Evolutionary conservation across 2,797 vertebrate species (phyloP), one percentile per base, ranked within the genome.

Genomic region (Macropus fuliginosus): DNA sequence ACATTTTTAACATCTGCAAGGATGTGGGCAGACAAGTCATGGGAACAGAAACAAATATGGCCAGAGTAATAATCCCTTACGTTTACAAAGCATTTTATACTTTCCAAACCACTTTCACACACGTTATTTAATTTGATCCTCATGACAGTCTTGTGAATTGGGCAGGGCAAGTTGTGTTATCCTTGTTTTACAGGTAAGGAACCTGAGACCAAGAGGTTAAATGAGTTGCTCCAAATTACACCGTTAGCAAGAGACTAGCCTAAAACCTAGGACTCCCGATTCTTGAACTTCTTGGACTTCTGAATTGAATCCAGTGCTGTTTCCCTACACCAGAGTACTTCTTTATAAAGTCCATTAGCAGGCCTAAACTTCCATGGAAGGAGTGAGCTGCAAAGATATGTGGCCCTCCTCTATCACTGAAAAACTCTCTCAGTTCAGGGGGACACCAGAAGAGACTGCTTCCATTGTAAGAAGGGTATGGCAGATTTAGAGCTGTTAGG

Each of bases 1-100:
- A 92, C 92, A 92, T 96, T 97, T 97, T 93, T 96, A 97, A 97
- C 95, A 93, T 54, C 56, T 91, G 31, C 92, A 40, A 95, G 93
- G 96, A 94, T 93, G 92, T 66, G 91, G 59, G 56, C 55, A 97
- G 97, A 93, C 97, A 97, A 92, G 57, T 87, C 54, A 93, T 98
- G 56, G 95, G 94, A 93, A 94, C 91, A 94, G 97, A 97, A 91
- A 91, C 91, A 91, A 92, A 56, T 52, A 95, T 54, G 12, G 5
- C 6, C 95, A 93, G 92, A 93, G 66, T 93, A 94, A 94, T 5
- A 96, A 92, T 90, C 93, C 95, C 93, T 96, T 90, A 92, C 91
- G 91, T 94, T 0, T 2, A 46, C 74, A 87, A 95, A 97, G 96
- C 87, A 6, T 95, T 93, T 66, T 56, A n/a, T 34, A 5, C 92